These are phyloP conservation scores for Gallinago paraguaiae DNA, from an alignment of 2,113 vertebrate genomes.

Conservation along the genomic window DNA sequence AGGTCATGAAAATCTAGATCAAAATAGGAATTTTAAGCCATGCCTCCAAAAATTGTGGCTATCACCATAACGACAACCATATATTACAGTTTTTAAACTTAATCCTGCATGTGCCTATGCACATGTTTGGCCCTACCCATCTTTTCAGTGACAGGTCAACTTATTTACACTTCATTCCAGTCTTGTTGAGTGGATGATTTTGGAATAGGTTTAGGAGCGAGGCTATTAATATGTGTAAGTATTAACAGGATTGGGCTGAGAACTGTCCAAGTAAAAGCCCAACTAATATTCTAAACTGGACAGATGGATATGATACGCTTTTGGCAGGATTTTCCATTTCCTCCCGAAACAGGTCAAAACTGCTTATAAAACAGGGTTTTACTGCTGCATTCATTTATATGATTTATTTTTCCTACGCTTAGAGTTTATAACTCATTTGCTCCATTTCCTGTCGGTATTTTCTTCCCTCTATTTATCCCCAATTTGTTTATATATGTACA, in stretches of 20 bases:
- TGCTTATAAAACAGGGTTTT: slow-evolving; percentile 38
- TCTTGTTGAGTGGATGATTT: neutral
- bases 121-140: neutral
- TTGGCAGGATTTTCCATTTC: slow-evolving; percentile 37
- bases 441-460: neutral
- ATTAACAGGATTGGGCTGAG: neutral
- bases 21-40: neutral
- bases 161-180: neutral
- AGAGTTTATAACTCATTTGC: slow-evolving; percentile 10
- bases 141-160: neutral
- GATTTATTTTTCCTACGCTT: slow-evolving; percentile 22
- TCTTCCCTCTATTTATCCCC: neutral
- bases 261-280: neutral
- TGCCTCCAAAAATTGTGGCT: neutral
- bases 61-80: neutral
- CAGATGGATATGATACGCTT: slow-evolving; percentile 24
- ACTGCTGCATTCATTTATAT: neutral
- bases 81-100: neutral
- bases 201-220: neutral
- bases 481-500: neutral
- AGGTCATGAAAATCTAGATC: neutral
- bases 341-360: slow-evolving; percentile 27
- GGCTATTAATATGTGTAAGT: neutral
- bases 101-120: neutral
- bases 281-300: neutral